Percentiles rank a stretch among this genome's conserved stretches.
Conservation (phyloP, 2,888 invertebrate species). For the Thecocarcelia acutangulata region DNA sequence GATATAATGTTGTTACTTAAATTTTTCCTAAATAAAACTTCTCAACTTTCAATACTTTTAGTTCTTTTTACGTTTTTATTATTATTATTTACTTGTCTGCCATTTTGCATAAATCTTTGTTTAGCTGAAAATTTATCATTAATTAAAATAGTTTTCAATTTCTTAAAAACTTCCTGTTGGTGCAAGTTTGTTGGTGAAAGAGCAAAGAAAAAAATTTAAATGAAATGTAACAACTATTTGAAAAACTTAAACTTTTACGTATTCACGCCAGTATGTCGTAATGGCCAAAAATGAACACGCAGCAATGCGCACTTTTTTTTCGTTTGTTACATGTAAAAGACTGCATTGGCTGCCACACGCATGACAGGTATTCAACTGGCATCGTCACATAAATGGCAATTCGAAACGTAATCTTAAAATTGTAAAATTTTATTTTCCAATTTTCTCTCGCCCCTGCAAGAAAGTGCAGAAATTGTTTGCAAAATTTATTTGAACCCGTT, state of each 20-base stretch:
- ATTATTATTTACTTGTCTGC: background rate
- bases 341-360: constrained; percentile 32
- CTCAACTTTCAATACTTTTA: background rate
- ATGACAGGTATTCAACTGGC: constrained; percentile 25
- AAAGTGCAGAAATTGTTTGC: constrained; percentile 8
- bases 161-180: constrained; percentile 61
- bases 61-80: background rate
- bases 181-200: constrained; percentile 42
- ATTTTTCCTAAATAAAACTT: too few species aligned
- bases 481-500: constrained; percentile 32
- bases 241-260: constrained; percentile 55
- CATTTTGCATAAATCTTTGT: background rate
- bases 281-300: constrained; percentile 63
- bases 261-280: constrained; percentile 57
- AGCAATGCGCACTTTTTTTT: constrained; percentile 48
- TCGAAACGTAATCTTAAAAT: constrained; percentile 5
- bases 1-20: too few species aligned
- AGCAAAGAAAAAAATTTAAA: constrained; percentile 18
- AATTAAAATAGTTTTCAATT: constrained; percentile 47
- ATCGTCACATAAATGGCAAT: constrained; percentile 17
- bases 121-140: constrained; percentile 19
- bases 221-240: constrained; percentile 33
- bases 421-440: background rate
- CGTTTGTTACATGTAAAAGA: constrained; percentile 22
- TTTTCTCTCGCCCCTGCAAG: background rate